Evolutionary conservation across 2,888 invertebrate species (phyloP), one percentile per base, ranked within the genome.

Genomic region (Metopia argyrocephala): DNA sequence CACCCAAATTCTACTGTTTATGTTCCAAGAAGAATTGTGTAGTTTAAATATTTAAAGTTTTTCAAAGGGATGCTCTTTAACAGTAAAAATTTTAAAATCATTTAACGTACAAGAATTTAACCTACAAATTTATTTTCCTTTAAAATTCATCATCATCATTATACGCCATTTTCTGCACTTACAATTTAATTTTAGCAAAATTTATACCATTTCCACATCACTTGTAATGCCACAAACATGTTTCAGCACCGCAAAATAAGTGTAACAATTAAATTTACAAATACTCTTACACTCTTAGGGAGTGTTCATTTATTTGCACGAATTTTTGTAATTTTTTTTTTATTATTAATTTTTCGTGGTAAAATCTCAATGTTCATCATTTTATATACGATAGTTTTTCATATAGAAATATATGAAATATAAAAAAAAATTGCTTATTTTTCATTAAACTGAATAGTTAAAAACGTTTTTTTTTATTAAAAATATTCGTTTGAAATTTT

Each of bases 201-300:
- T 74, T 74, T 78, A 38, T 66, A 62, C 78, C 74, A 75, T 75
- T 70, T 81, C 65, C 78, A 74, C 66, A 62, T 75, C 78, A 70
- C 27, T 78, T 81, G 74, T 25, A 78, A 74, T 56, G 15, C 54
- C 25, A 59, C 70, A 62, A 66, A 78, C 78, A 62, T 57, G 27
- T 52, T 66, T 56, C 31, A 38, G 3, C 56, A 65, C 59, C 45
- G 56, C 9, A 54, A 50, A 54, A 52, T 52, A 80, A 76, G 74
- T 69, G 54, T 54, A 69, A 74, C 64, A 65, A 59, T 68, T 68
- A 46, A 27, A 56, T 52, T 12, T 9, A 45, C 12, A 45, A 31
- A 52, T 23, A 15, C 15, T n/a, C 15, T 12, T 38, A 38, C 38
- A 38, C 2, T 38, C 15, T n/a, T n/a, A n/a, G n/a, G n/a, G n/a